Evolutionary conservation across 2,113 vertebrate species (phyloP).

Genomic region (Maccullochella peelii): DNA sequence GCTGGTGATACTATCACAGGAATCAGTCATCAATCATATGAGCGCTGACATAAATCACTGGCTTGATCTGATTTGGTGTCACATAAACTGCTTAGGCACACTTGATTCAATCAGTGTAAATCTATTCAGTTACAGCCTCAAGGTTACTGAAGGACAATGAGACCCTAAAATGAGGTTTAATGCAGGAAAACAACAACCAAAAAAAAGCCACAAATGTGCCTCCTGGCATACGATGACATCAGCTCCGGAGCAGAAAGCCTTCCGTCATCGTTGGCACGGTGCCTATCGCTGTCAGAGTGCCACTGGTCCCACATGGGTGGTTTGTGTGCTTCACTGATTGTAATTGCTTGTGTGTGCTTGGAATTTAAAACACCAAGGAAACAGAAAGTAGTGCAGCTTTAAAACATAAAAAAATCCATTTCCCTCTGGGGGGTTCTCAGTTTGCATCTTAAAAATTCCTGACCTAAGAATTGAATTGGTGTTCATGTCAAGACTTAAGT

Average conservation of each 20-base stretch:
- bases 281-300: conserved; percentile 81
- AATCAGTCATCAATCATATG: conserved; percentile 33
- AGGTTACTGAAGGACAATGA: conserved; percentile 30
- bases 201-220: conserved; percentile 29
- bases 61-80: conserved; percentile 45
- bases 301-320: conserved; percentile 60
- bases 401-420: conserved; percentile 7
- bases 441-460: conserved; percentile 9
- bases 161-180: neutral
- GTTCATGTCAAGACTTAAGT: neutral
- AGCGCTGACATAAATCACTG: conserved; percentile 35
- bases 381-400: conserved; percentile 14
- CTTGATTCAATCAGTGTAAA: conserved; percentile 59
- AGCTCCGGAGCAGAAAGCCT: conserved; percentile 49
- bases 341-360: conserved; percentile 53
- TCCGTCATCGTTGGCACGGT: conserved; percentile 74
- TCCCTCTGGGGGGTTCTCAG: neutral
- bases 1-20: conserved; percentile 20
- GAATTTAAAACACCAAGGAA: conserved; percentile 43
- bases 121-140: conserved; percentile 9
- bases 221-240: conserved; percentile 59
- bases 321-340: conserved; percentile 55
- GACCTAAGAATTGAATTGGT: neutral
- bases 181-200: neutral
- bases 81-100: conserved; percentile 30